Evolutionary conservation across 2,113 vertebrate genomes (phyloP), one percentile per base, ranked within the genome.

Genomic region (Thalassoma bifasciatum): DNA sequence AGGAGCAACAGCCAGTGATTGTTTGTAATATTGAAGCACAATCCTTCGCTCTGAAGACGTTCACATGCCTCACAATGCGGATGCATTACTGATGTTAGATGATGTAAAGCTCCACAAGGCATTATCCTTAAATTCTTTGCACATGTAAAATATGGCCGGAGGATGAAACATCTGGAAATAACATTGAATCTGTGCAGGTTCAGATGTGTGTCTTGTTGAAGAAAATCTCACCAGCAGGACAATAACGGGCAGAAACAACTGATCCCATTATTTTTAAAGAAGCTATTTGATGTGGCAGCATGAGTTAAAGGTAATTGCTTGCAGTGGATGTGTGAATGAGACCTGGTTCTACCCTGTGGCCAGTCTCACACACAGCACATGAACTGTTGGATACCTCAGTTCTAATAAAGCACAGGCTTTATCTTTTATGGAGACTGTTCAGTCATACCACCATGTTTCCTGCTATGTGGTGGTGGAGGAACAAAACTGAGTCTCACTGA

Each of bases 101-200:
- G 77, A 88, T 77, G 68, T 69, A 80, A 86, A 87, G 56, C 74
- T 82, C 79, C 77, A 54, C 61, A 24, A 79, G 84, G 77, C 72
- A 64, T 85, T 69, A 62, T 69, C 53, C 67, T 79, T 38, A 88
- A 79, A 76, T 60, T 77, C 64, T 60, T 42, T 17, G 67, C 76
- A 69, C 73, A 78, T 78, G 80, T 82, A 61, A 74, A 40, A 54
- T 53, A 79, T 66, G 44, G 62, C 75, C 72, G 54, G 77, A 62
- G 59, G 71, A 84, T 66, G 60, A 87, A 76, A 86, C 90, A 90
- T 90, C 85, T 88, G 85, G 81, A 81, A 72, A 62, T 36, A 24
- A 67, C 47, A 54, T 82, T 53, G 50, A 86, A 86, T 53, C 70
- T 67, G 47, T 52, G 36, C 75, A 84, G 77, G 82, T 85, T 85